Percentiles rank a stretch among this genome's conserved stretches.
Evolutionary conservation across 2,888 invertebrate genomes (phyloP).

Genomic region (Luffia ferchaultella): DNA sequence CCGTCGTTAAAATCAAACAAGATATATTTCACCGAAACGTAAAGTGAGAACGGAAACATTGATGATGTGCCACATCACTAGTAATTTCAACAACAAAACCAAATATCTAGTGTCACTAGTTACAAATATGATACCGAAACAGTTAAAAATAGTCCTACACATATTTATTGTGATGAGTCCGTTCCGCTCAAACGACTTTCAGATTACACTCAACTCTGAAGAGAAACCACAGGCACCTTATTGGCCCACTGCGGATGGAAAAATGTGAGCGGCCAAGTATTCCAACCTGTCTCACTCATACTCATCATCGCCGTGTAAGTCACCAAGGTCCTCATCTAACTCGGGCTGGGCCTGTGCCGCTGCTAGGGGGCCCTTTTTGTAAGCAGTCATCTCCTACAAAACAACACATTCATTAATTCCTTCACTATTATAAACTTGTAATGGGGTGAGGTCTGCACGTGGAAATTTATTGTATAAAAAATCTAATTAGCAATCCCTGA

Average conservation of each 20-base stretch:
- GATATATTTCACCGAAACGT: background rate
- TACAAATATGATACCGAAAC: background rate
- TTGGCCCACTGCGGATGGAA: background rate
- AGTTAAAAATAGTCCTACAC: background rate
- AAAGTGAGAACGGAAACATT: background rate
- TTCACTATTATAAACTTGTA: background rate
- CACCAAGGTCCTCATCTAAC: slow-evolving; percentile 67
- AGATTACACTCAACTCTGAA: background rate
- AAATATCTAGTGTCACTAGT: background rate
- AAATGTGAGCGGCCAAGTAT: background rate
- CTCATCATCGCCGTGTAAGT: slow-evolving; percentile 72
- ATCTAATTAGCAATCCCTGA: too few species aligned
- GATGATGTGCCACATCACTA: background rate
- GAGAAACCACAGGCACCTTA: background rate
- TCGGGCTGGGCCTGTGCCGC: slow-evolving; percentile 47
- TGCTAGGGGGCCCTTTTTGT: slow-evolving; percentile 74
- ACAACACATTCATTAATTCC: background rate
- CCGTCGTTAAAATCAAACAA: background rate
- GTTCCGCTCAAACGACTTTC: background rate
- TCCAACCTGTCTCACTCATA: slow-evolving; percentile 46
- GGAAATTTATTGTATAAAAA: too few species aligned
- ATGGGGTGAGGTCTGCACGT: background rate
- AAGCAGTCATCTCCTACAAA: slow-evolving; percentile 84
- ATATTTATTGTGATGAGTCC: too few species aligned
- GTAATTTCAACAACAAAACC: background rate